phyloP scores from a whole-genome alignment of 37 sponge, comb jelly and placozoan species.

The Geodia barretti region DNA sequence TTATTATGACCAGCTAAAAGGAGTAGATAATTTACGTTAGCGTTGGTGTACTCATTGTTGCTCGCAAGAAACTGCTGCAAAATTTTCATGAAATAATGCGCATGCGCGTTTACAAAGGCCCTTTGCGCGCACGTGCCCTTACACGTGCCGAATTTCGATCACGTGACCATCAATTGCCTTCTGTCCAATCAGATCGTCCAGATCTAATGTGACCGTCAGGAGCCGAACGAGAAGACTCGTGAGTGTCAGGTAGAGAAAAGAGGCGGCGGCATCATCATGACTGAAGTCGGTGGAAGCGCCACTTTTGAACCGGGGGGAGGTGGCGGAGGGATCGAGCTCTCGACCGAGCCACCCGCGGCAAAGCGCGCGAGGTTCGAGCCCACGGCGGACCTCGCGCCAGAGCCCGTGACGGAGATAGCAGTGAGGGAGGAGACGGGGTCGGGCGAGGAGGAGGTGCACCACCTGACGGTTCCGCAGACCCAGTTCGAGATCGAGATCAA shows the following conservation, averaged over 20 bases:
- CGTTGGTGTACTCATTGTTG: too few relatives aligned
- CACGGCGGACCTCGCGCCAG: background rate
- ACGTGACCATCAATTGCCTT: background rate
- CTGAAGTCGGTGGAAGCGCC: slow-evolving; percentile 4
- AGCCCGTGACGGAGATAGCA: slow-evolving; percentile 3
- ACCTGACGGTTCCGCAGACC: slow-evolving; percentile 47
- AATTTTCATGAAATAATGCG: too few relatives aligned
- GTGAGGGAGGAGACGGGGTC: background rate
- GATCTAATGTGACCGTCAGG: background rate
- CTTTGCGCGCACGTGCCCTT: background rate
- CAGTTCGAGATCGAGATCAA: slow-evolving; percentile 72
- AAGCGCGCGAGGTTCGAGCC: slow-evolving; percentile 41
- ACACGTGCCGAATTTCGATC: background rate
- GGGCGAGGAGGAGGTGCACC: slow-evolving; percentile 1
- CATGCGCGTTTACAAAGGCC: background rate
- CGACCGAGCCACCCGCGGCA: slow-evolving; percentile 7
- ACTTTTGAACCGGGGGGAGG: slow-evolving; percentile 25
- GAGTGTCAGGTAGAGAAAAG: background rate
- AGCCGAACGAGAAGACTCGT: background rate
- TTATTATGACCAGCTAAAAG: too few relatives aligned
- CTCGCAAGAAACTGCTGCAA: too few relatives aligned
- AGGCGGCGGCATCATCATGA: background rate
- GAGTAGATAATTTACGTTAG: too few relatives aligned
- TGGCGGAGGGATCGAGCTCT: background rate
- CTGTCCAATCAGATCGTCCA: background rate